These are phyloP conservation scores for Tethya wilhelma DNA, from an alignment of 37 sponge, comb jelly and placozoan genomes.

Conservation along the genomic window DNA sequence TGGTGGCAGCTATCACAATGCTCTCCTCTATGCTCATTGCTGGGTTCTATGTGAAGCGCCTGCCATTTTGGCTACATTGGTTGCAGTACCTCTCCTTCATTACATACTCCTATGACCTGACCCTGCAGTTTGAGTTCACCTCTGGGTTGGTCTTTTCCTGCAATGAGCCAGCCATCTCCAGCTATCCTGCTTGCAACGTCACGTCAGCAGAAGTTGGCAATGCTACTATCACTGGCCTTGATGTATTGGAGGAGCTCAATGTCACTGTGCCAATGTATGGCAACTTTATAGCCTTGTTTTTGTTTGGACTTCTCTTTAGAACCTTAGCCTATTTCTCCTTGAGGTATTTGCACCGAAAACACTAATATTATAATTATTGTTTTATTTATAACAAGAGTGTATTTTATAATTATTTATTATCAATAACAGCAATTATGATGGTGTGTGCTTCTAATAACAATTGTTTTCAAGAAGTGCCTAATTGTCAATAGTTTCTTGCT, in stretches of 20 bases:
- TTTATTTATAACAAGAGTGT: neutral
- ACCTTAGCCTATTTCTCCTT: constrained; percentile 44
- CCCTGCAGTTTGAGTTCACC: constrained; percentile 52
- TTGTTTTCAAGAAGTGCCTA: too few species aligned
- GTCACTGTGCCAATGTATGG: constrained; percentile 12
- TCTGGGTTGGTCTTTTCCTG: too few species aligned
- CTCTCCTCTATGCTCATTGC: constrained; percentile 71
- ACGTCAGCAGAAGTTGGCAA: too few species aligned
- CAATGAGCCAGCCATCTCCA: too few species aligned
- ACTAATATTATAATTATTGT: constrained; percentile 6
- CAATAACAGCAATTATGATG: neutral
- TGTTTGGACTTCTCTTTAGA: constrained; percentile 16
- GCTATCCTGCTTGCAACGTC: neutral
- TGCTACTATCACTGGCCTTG: constrained; percentile 22
- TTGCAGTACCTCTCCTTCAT: constrained; percentile 64
- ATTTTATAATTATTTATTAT: neutral
- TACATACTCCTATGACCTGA: constrained; percentile 54
- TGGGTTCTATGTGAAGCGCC: constrained; percentile 68
- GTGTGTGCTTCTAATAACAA: too few species aligned
- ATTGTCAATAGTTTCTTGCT: too few species aligned
- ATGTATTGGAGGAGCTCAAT: neutral
- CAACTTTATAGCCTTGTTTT: constrained; percentile 1
- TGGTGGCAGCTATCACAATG: constrained; percentile 37
- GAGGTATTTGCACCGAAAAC: constrained; percentile 45
- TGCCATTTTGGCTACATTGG: constrained; percentile 71